Evolutionary conservation across 1,140 invertebrate genomes (phyloP).

Genomic region (Lepidurus apus): DNA sequence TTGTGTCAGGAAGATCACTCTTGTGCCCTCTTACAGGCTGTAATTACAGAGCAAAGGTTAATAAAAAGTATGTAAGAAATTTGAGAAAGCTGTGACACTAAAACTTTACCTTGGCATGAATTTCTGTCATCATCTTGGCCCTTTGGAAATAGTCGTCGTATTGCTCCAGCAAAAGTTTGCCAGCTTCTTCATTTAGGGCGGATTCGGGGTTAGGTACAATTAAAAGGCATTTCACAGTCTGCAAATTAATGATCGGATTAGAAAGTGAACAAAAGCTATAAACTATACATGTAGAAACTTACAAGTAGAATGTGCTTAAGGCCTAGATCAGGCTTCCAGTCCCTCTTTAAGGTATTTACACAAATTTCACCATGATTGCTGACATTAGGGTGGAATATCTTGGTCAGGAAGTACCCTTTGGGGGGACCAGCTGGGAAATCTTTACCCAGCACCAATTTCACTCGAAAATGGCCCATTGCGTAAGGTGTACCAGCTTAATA

Average conservation of each 20-base stretch:
- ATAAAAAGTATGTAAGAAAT: not conserved
- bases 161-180: slow-evolving; percentile 80
- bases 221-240: slow-evolving; percentile 85
- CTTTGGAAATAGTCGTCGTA: slow-evolving; percentile 85
- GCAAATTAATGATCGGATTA: slow-evolving; percentile 43
- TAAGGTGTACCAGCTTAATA: slow-evolving; percentile 74
- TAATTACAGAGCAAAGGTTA: not conserved
- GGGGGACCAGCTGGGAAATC: slow-evolving; percentile 89
- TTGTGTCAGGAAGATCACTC: slow-evolving; percentile 32
- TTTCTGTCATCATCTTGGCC: slow-evolving; percentile 91
- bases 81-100: slow-evolving; percentile 32
- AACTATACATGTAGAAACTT: slow-evolving; percentile 41
- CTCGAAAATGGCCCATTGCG: slow-evolving; percentile 72
- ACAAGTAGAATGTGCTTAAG: slow-evolving; percentile 92
- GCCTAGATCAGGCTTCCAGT: slow-evolving; percentile 94
- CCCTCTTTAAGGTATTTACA: slow-evolving; percentile 94
- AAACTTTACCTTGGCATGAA: slow-evolving; percentile 66
- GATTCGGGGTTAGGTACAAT: slow-evolving; percentile 93
- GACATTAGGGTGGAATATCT: slow-evolving; percentile 97
- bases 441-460: slow-evolving; percentile 85
- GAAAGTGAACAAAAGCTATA: not conserved
- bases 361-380: slow-evolving; percentile 91
- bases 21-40: slow-evolving; percentile 36
- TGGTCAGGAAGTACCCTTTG: slow-evolving; percentile 91
- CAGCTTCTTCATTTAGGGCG: slow-evolving; percentile 88